Base-by-base conservation (phyloP, 2,888 invertebrate species). In the Pilophorus perplexus region DNA sequence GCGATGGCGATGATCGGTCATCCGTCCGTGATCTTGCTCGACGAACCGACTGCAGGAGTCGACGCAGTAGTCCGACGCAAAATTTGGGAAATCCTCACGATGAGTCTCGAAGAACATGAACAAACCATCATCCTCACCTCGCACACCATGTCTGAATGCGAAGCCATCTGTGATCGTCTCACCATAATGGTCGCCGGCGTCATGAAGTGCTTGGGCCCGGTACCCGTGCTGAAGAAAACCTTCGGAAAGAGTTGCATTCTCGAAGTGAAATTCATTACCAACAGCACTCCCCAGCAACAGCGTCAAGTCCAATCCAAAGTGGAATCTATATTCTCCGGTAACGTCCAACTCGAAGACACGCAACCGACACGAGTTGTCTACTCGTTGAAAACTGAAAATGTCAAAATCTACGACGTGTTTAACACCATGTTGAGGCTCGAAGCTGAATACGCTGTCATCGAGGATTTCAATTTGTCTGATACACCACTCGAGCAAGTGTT, bases 131-230 rank as follows among this genome's bases (percentile, higher is more conserved):
- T 93, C 67, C 80, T 93, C 67, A 93, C 93, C 25, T 91, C 92
- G 48, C 89, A 90, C 57, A 90, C 90, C 74, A 90, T 92, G 90
- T 90, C 91, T 75, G 91, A 92, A 79, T 91, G 90, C 79, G 91
- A 91, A 75, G 85, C 86, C 25, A 80, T 91, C 22, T 91, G 91
- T 76, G 82, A 84, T 59, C 83, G 89, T 66, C 78, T 92, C 70
- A 89, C 85, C 1, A 89, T 92, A 67, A 85, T 92, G 89, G 83
- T 84, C 0, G 79, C 79, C 68, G 91, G 92, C 0, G 80, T 82
- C 73, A 79, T 90, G 71, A 82, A 84, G 70, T 90, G 90, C 74
- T 80, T 90, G 44, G 90, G 90, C 60, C 81, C 84, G 67, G 83
- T 86, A 68, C 85, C 85, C 69, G 85, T 85, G 69, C 80, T 92